Evolutionary conservation across 2,797 vertebrate genomes (phyloP), one percentile per base, ranked within the genome.

Genomic region (Setipinna tenuifilis): DNA sequence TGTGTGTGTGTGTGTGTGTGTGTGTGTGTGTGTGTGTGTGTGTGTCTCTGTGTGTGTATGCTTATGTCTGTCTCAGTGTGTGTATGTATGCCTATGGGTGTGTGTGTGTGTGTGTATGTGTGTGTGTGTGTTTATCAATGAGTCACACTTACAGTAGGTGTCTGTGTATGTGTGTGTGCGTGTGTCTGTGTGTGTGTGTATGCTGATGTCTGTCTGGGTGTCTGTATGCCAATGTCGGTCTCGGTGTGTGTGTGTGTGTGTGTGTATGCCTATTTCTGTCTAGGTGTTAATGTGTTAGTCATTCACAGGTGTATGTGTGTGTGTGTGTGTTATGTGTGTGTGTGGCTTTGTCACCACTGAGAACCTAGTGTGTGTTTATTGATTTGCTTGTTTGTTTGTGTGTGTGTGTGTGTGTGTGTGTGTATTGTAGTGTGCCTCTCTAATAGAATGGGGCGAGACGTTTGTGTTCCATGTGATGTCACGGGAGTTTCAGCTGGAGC

Each of bases 381-480:
- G 50, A 54, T 54, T 28, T 71, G 25, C 17, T 12, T 31, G 65
- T 71, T 10, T 68, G 65, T 68, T 25, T 68, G 65, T 35, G 68
- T 35, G 68, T 75, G 68, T 41, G 28, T 75, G 28, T 19, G 99
- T 98, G 46, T 88, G 41, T 84, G 46, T 82, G 0, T 2, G 25
- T 85, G 35, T 75, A 6, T 87, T 92, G 3, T 90, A 99, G 98
- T 92, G 99, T 88, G 96, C 95, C 0, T 96, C 94, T 89, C 93
- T 99, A 86, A 92, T 98, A 86, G 97, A 99, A 28, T 99, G 98
- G 98, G 98, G 96, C 0, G 97, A 99, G 93, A 96, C 94, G 0
- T 99, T 98, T 88, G 89, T 98, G 71, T 99, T 98, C 92, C 98
- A 99, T 0, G 97, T 98, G 21, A 94, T 97, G 46, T 99, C 98